Percentiles rank a stretch among this genome's conserved stretches.
phyloP scores from a whole-genome alignment of 2,797 vertebrate species.

The Oophaga sylvatica region DNA sequence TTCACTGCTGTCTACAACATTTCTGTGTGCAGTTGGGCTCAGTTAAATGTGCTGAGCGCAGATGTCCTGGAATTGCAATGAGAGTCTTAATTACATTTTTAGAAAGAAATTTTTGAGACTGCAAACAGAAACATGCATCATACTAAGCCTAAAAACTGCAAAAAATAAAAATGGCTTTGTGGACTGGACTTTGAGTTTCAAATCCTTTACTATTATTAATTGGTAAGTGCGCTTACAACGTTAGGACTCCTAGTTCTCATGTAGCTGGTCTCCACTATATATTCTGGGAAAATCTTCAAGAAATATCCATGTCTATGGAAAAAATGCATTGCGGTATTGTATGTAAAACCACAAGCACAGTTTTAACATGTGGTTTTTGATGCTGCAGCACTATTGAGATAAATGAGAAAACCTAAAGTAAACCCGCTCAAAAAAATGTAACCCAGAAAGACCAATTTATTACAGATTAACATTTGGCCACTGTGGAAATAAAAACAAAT shows the following conservation, averaged over 20 bases:
- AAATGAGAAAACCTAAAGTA: background rate
- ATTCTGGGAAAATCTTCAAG: background rate
- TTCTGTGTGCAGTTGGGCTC: constrained; percentile 17
- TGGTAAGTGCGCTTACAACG: background rate
- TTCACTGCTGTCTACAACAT: background rate
- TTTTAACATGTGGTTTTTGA: background rate
- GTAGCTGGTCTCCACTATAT: background rate
- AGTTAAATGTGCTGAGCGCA: constrained; percentile 8
- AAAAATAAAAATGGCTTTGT: background rate
- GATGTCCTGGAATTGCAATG: background rate
- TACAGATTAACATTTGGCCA: background rate
- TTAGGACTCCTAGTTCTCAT: background rate
- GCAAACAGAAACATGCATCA: background rate
- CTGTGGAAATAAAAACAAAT: background rate
- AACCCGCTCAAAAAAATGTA: background rate
- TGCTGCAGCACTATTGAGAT: background rate
- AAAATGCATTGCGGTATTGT: background rate
- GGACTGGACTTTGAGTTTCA: background rate
- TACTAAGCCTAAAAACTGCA: no score
- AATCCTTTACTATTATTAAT: background rate
- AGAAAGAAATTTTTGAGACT: background rate
- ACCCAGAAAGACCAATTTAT: background rate
- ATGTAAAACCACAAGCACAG: background rate
- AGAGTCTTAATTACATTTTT: constrained; percentile 5
- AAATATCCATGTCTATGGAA: background rate